Evolutionary conservation across 2,888 invertebrate species (phyloP).

Genomic region (Smittia sp.): DNA sequence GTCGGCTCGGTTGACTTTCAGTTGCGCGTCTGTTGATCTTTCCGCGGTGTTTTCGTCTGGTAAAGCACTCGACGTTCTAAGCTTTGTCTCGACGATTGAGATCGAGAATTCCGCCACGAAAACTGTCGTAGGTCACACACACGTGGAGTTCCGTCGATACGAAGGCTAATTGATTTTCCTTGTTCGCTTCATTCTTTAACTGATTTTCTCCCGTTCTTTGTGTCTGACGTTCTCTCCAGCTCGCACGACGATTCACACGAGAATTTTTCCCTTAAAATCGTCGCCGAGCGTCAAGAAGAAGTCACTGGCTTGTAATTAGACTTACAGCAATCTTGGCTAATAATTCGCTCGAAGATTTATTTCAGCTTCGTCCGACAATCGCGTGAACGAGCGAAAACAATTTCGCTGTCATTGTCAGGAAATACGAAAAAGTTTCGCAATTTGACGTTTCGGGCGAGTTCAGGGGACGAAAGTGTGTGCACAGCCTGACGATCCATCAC

Average conservation of each 20-base stretch:
- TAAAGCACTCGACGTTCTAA: not conserved
- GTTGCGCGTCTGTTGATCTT: not conserved
- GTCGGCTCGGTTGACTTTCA: not conserved
- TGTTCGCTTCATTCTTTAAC: constrained; percentile 24
- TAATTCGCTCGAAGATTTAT: not conserved
- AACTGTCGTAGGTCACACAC: not conserved
- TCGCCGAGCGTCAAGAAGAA: not conserved
- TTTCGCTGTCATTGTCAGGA: not conserved
- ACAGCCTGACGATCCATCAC: not conserved
- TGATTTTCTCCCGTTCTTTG: not conserved
- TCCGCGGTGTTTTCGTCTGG: not conserved
- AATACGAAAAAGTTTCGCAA: not conserved
- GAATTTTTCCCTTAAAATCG: not conserved
- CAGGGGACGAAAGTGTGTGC: not conserved
- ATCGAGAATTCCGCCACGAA: not conserved
- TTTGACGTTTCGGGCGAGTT: not conserved
- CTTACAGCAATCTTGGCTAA: not conserved
- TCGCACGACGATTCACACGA: not conserved
- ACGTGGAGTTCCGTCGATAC: not conserved
- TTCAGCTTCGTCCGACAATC: not conserved
- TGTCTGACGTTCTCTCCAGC: not conserved
- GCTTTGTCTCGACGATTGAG: not conserved
- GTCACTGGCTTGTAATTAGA: not conserved
- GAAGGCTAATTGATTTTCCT: constrained; percentile 39
- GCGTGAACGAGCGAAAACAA: not conserved